Evolutionary conservation across 2,888 invertebrate genomes (phyloP).

Genomic region (Chloromyia formosa): DNA sequence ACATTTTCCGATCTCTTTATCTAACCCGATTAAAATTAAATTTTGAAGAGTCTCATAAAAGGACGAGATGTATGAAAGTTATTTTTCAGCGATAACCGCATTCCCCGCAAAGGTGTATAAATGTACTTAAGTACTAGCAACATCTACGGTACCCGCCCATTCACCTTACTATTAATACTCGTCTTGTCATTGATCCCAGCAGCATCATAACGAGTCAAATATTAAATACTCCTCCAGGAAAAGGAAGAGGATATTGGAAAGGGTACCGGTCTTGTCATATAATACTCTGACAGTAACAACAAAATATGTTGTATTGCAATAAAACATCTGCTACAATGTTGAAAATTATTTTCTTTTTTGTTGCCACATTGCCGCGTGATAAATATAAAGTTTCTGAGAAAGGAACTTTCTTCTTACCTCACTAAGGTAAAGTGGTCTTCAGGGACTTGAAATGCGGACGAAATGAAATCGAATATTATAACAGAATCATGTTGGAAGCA

Average conservation of each 20-base stretch:
- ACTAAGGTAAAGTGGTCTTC: neutral
- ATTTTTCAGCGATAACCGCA: too few relatives aligned
- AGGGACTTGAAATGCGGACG: neutral
- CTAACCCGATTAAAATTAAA: too few relatives aligned
- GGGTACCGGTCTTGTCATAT: too few relatives aligned
- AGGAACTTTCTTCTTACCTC: neutral
- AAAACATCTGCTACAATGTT: slow-evolving; percentile 19
- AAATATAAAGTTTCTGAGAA: neutral
- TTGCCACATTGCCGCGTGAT: neutral
- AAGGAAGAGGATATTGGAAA: neutral
- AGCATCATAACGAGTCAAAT: slow-evolving; percentile 11
- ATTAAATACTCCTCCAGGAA: slow-evolving; percentile 16
- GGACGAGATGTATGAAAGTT: too few relatives aligned
- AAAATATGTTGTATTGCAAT: neutral
- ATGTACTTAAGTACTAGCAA: neutral
- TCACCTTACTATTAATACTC: neutral
- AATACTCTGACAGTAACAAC: neutral
- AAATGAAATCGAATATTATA: neutral
- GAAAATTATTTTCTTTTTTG: slow-evolving; percentile 5
- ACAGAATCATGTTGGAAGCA: neutral
- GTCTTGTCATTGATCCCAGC: slow-evolving; percentile 23
- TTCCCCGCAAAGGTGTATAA: too few relatives aligned
- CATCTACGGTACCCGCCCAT: neutral
- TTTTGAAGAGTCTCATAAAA: too few relatives aligned
- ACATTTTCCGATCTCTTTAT: too few relatives aligned